Evolutionary conservation across 1,140 invertebrate genomes (phyloP).

Genomic region (Heliothis virescens): DNA sequence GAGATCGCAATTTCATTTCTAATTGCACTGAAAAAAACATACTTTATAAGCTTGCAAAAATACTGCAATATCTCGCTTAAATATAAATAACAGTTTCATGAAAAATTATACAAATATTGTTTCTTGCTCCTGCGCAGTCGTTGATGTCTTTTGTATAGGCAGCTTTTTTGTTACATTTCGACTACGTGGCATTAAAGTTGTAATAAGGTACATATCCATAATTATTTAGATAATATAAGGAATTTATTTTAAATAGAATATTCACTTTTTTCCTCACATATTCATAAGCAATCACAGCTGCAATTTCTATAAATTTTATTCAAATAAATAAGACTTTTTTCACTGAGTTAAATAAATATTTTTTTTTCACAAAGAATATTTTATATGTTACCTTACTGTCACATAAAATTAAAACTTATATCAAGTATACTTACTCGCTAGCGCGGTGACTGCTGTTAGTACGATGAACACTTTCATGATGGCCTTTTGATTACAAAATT

Average conservation of each 20-base stretch:
- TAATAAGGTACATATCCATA: not conserved
- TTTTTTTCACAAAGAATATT: conserved; percentile 15
- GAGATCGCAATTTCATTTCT: too few species aligned
- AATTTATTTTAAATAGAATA: too few species aligned
- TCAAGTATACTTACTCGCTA: conserved; percentile 78
- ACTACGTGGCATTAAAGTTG: not conserved
- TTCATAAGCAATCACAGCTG: not conserved
- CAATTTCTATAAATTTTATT: not conserved
- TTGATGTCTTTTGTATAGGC: conserved; percentile 52
- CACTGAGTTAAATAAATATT: not conserved
- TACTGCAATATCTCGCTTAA: not conserved
- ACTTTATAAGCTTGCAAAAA: not conserved
- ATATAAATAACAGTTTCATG: not conserved
- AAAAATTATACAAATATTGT: not conserved
- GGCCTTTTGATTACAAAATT: conserved; percentile 75
- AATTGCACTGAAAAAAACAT: too few species aligned
- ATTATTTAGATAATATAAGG: too few species aligned
- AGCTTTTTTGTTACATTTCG: not conserved
- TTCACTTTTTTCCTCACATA: not conserved
- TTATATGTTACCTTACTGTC: conserved; percentile 1
- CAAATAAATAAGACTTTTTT: not conserved
- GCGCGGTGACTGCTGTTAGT: conserved; percentile 75
- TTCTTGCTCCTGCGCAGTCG: not conserved
- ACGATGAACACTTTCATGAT: conserved; percentile 85
- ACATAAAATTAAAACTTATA: conserved; percentile 24